Conservation (phyloP, 2,797 vertebrate genomes). For the Hyperoplus lanceolatus region DNA sequence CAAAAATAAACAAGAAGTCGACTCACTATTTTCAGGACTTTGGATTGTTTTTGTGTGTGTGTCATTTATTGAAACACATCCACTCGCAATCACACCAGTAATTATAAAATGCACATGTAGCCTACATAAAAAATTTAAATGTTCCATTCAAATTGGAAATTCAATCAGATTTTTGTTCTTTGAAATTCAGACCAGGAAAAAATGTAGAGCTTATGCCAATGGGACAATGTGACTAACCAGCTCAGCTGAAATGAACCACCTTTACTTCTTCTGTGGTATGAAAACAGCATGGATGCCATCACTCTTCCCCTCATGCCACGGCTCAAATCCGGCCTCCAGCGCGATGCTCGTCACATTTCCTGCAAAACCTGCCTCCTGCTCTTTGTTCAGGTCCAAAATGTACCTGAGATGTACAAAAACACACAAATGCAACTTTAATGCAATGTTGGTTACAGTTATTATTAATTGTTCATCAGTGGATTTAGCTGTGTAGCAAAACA, state of each 20-base stretch:
- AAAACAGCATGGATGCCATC: conserved; percentile 73
- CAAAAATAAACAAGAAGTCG: conserved; percentile 22
- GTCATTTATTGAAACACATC: conserved; percentile 20
- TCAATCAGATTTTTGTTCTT: not conserved
- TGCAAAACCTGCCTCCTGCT: conserved; percentile 82
- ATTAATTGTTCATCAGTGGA: not conserved
- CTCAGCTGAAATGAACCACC: not conserved
- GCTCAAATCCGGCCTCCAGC: conserved; percentile 79
- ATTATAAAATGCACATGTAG: conserved; percentile 40
- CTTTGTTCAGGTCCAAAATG: conserved; percentile 86
- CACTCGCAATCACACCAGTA: conserved; percentile 5
- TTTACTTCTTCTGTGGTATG: conserved; percentile 59
- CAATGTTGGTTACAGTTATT: not conserved
- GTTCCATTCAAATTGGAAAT: conserved; percentile 23
- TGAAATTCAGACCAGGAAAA: not conserved
- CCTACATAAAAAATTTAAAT: conserved; percentile 3
- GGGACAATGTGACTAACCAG: conserved; percentile 6
- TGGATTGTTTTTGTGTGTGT: conserved; percentile 34
- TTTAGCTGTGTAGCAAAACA: conserved; percentile 1
- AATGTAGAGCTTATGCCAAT: not conserved
- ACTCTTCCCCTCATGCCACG: conserved; percentile 25
- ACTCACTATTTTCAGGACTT: conserved; percentile 2
- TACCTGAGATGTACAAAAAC: conserved; percentile 74
- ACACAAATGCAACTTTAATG: conserved; percentile 4
- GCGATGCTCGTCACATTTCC: conserved; percentile 75